Evolutionary conservation across 2,113 vertebrate species (phyloP), one percentile per base, ranked within the genome.

Genomic region (Seriola aureovittata): DNA sequence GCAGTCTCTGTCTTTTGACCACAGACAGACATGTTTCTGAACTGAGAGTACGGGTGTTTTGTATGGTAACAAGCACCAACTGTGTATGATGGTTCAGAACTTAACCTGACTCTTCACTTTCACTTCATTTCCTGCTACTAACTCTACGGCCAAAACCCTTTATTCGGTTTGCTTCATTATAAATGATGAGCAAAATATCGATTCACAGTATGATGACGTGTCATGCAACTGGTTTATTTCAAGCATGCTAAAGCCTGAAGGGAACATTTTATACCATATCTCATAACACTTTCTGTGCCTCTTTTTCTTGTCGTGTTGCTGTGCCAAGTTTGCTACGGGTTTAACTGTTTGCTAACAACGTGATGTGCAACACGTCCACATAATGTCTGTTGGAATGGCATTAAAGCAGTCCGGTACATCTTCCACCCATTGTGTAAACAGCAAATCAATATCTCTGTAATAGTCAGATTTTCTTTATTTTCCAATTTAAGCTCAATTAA

Each of bases 281-380:
- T 9, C 19, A 29, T 7, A 42, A 13, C n/a, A 25, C 21, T 17
- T 36, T 63, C 2, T 29, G 16, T 36, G 17, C 36, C 17, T 44
- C 9, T 3, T 36, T 52, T 25, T 46, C 38, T 77, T 62, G 50
- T 0, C 29, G 12, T 9, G 63, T 54, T 69, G 12, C 36, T 71
- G 50, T 81, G 63, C 52, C 6, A 81, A 62, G n/a, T 60, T 82
- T 76, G 50, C 68, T 46, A 63, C 8, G 40, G 66, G 57, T 14
- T 40, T 23, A 84, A 71, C 5, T 57, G 36, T 42, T 62, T 72
- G 8, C 5, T 19, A 54, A 25, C 21, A 82, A 48, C 10, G 13
- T 19, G n/a, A 21, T 40, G 19, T 76, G n/a, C 40, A 38, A n/a
- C 48, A 71, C 21, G 13, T 46, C 16, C 32, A 52, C 14, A 75